Percentiles rank a stretch among this genome's conserved stretches.
phyloP scores from a whole-genome alignment of 2,888 invertebrate species.

The Scelioninae gen. 2 region DNA sequence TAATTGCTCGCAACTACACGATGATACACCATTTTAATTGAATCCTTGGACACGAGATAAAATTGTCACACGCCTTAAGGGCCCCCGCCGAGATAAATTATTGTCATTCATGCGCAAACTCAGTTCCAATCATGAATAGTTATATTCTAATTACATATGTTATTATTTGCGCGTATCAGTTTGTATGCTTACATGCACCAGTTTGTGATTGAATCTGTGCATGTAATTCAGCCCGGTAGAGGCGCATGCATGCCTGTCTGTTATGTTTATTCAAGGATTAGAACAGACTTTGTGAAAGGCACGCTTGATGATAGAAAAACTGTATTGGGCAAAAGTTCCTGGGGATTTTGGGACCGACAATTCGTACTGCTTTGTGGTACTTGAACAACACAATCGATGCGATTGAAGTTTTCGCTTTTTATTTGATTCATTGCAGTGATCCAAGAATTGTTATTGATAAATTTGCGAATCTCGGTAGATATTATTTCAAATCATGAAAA shows the following conservation, averaged over 20 bases:
- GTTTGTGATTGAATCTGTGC: conserved; percentile 25
- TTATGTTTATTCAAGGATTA: conserved; percentile 56
- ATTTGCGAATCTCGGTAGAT: too few relatives aligned
- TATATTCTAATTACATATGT: conserved; percentile 51
- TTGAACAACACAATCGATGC: too few relatives aligned
- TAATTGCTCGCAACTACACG: too few relatives aligned
- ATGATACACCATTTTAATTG: conserved; percentile 8
- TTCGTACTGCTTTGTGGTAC: too few relatives aligned
- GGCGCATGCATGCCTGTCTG: conserved; percentile 52
- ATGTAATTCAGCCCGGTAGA: conserved; percentile 48
- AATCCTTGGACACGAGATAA: conserved; percentile 1
- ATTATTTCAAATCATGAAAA: too few relatives aligned
- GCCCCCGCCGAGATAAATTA: conserved; percentile 16
- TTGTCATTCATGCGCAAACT: conserved; percentile 18
- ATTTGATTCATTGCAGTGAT: too few relatives aligned
- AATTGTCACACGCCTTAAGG: conserved; percentile 12
- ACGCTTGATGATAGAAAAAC: too few relatives aligned
- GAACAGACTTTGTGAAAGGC: conserved; percentile 46
- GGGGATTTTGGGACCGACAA: too few relatives aligned
- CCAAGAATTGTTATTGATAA: too few relatives aligned
- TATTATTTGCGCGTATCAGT: conserved; percentile 51
- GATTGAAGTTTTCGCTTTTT: too few relatives aligned
- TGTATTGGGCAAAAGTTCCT: too few relatives aligned
- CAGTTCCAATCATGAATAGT: conserved; percentile 45
- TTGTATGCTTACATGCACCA: conserved; percentile 37